A percentile compares a stretch with the other conserved stretches of the same genome.
These are phyloP conservation scores for Itoplectis maculator DNA, from an alignment of 2,888 invertebrate species.

Conservation along the genomic window DNA sequence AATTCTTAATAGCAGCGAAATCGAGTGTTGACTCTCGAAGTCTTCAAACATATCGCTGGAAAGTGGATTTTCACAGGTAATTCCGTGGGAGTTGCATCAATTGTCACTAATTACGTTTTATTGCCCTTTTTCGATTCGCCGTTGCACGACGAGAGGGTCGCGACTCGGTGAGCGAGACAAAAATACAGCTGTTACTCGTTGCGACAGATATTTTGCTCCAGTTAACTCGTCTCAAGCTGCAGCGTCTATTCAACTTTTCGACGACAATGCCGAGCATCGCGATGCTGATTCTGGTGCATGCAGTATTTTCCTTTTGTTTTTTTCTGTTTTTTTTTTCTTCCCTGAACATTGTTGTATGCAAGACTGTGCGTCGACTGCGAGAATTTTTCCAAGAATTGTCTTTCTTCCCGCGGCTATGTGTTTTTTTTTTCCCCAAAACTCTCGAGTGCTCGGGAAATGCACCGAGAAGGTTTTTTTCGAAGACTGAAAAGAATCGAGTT, in stretches of 20 bases:
- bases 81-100: background rate
- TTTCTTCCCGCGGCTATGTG: background rate
- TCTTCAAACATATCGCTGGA: background rate
- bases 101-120: background rate
- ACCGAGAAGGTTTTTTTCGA: background rate
- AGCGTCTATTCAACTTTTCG: background rate
- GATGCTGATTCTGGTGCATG: background rate
- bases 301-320: background rate
- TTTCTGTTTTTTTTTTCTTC: background rate
- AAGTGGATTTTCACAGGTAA: background rate
- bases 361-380: background rate
- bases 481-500: slow-evolving; percentile 14
- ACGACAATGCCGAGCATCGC: background rate
- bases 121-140: background rate
- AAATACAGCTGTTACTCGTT: slow-evolving; percentile 2
- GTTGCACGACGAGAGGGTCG: background rate
- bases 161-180: background rate
- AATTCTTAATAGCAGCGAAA: too few species aligned
- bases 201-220: background rate
- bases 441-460: background rate
- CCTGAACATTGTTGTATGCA: background rate
- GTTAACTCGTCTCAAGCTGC: background rate
- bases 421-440: background rate
- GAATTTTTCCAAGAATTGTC: slow-evolving; percentile 9
- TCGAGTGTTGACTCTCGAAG: background rate